Base-by-base conservation (phyloP, 2,888 invertebrate genomes). In the Dexiosoma caninum region DNA sequence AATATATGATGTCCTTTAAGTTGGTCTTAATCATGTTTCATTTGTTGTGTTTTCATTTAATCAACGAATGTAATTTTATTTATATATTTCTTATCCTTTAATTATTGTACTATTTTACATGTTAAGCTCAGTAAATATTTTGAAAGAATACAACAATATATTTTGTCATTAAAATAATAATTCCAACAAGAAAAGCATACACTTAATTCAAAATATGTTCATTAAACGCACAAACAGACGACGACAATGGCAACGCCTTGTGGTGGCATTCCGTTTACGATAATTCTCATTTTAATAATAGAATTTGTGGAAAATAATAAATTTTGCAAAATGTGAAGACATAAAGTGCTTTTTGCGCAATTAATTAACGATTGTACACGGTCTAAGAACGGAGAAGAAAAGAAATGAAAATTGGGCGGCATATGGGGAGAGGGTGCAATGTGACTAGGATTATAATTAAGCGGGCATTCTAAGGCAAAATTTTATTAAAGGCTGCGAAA, bases 281-380 rank as follows among this genome's bases (percentile, higher is more conserved):
- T n/a, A n/a, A n/a, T n/a, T n/a, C 19, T 37, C 49, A 21, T 23
- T 53, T 66, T 40, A 77, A 77, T 57, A 74, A 55, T 42, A 75
- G 32, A 67, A 42, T 75, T 75, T 67, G 14, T 53, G 72, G 69
- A 21, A 53, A 74, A 69, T 55, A 69, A 78, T 77, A 74, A 81
- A 77, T 77, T 77, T 64, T 64, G 77, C 62, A 77, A 72, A 72
- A 81, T 81, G 69, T 77, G 62, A 77, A 44, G 57, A 77, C 64
- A 74, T 67, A 74, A 81, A 81, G 30, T 71, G 64, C 46, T 72
- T 74, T 78, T 72, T 81, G 81, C 77, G 86, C 87, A 87, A 87
- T 87, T 87, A 87, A 87, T 87, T 86, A 87, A 85, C 85, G 85
- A 87, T 87, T 86, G 86, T 86, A 86, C 80, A 86, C 82, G 81